These are phyloP conservation scores for Clepsis dumicolana DNA, from an alignment of 2,888 invertebrate species.

Conservation along the genomic window DNA sequence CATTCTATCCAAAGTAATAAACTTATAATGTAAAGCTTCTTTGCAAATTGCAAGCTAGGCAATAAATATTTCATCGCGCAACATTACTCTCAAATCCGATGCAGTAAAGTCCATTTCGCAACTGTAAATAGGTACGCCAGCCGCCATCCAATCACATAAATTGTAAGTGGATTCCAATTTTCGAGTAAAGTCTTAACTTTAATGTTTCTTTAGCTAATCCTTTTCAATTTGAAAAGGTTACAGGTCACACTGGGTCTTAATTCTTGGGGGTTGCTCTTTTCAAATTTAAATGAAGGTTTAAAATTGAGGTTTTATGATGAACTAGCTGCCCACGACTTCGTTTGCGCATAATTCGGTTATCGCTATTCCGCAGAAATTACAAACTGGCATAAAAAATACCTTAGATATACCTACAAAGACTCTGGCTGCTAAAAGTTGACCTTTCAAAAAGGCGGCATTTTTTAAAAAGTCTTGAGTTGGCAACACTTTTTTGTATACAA, in stretches of 20 bases:
- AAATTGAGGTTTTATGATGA: too few species aligned
- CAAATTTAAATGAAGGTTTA: too few species aligned
- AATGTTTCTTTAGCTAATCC: conserved; percentile 18
- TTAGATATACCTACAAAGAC: too few species aligned
- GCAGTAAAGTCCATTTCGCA: conserved; percentile 16
- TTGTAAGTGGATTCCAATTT: conserved; percentile 14
- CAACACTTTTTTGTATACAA: too few species aligned
- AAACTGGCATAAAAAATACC: too few species aligned
- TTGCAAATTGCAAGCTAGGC: background rate
- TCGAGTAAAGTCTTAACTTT: conserved; percentile 10
- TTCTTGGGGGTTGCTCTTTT: background rate
- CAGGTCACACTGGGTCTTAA: background rate
- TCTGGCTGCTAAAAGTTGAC: too few species aligned
- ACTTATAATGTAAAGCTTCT: background rate
- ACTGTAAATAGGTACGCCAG: conserved; percentile 4
- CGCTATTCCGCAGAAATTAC: too few species aligned
- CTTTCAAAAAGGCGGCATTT: too few species aligned
- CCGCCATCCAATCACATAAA: conserved; percentile 13
- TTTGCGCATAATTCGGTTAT: too few species aligned
- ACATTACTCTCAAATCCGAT: conserved; percentile 1
- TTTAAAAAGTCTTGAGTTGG: too few species aligned
- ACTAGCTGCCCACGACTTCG: too few species aligned
- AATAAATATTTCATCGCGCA: background rate
- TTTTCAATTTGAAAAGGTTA: conserved; percentile 6
- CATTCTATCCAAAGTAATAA: background rate